Conservation (phyloP, 1,140 invertebrate species). For the Ceratina japonica region DNA sequence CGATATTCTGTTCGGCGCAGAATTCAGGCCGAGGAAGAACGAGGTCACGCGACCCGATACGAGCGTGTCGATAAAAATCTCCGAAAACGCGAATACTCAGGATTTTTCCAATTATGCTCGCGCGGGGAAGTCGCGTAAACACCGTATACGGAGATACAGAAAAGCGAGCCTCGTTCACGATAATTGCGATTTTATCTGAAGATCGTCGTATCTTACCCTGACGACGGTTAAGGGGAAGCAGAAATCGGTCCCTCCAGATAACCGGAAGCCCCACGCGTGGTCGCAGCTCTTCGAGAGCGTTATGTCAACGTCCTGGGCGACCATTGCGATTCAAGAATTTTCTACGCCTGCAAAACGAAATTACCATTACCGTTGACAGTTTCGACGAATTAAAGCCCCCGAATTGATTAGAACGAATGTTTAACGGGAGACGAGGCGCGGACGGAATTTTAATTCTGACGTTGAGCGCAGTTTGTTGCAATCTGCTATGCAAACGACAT, state of each 20-base stretch:
- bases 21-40: slow-evolving; percentile 44
- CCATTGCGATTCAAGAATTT: background rate
- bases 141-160: background rate
- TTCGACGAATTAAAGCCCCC: background rate
- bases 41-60: slow-evolving; percentile 41
- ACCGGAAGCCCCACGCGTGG: slow-evolving; percentile 89
- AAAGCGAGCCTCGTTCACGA: too few species aligned
- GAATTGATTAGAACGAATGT: too few species aligned
- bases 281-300: slow-evolving; percentile 79
- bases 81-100: slow-evolving; percentile 19
- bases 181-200: too few species aligned
- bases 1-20: slow-evolving; percentile 32
- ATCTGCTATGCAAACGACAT: too few species aligned
- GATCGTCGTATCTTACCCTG: slow-evolving; percentile 81
- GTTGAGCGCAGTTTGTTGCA: too few species aligned
- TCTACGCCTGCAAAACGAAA: too few species aligned
- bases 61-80: slow-evolving; percentile 38
- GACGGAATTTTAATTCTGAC: too few species aligned
- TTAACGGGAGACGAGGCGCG: too few species aligned
- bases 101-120: background rate
- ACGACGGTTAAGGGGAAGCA: slow-evolving; percentile 86
- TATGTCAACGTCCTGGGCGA: slow-evolving; percentile 49
- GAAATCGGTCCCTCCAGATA: slow-evolving; percentile 89
- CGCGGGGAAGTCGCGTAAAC: background rate
- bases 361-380: too few species aligned